Percentiles rank a stretch among this genome's conserved stretches.
phyloP scores from a whole-genome alignment of 1,140 invertebrate species.

The Temnothorax curvispinosus region DNA sequence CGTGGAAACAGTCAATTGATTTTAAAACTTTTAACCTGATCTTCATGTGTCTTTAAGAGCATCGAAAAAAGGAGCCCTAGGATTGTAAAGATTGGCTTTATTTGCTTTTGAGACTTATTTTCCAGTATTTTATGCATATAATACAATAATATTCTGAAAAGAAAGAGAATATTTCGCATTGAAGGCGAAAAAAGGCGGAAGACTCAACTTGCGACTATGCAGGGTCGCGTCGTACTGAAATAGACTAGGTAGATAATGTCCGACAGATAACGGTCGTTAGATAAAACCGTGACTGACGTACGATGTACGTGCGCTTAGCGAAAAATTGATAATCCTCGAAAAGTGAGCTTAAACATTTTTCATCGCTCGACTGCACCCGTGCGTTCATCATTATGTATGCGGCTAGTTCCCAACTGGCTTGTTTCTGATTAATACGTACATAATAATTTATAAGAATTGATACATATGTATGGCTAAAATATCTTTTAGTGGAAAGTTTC shows the following conservation, averaged over 20 bases:
- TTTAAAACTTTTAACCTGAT: conserved; percentile 52
- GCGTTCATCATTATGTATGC: conserved; percentile 31
- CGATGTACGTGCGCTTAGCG: conserved; percentile 44
- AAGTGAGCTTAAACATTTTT: conserved; percentile 51
- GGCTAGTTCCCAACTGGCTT: neutral
- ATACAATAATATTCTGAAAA: neutral
- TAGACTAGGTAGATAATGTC: conserved; percentile 52
- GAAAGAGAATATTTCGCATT: conserved; percentile 16
- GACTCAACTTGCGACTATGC: neutral
- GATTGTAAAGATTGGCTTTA: neutral
- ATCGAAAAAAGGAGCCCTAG: neutral
- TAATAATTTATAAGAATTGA: conserved; percentile 16
- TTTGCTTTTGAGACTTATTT: conserved; percentile 31
- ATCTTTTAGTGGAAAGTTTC: neutral
- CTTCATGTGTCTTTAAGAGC: neutral
- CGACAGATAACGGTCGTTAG: conserved; percentile 51
- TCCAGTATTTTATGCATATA: conserved; percentile 8
- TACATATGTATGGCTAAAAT: neutral
- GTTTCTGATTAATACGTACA: neutral
- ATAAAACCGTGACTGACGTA: conserved; percentile 57
- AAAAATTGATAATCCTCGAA: conserved; percentile 49
- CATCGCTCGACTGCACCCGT: neutral
- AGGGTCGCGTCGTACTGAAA: conserved; percentile 7
- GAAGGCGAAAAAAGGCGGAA: conserved; percentile 5
- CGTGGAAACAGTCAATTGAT: conserved; percentile 54